Evolutionary conservation across 2,888 invertebrate species (phyloP), one percentile per base, ranked within the genome.

Genomic region (Sinopyrophorus schimmeli): DNA sequence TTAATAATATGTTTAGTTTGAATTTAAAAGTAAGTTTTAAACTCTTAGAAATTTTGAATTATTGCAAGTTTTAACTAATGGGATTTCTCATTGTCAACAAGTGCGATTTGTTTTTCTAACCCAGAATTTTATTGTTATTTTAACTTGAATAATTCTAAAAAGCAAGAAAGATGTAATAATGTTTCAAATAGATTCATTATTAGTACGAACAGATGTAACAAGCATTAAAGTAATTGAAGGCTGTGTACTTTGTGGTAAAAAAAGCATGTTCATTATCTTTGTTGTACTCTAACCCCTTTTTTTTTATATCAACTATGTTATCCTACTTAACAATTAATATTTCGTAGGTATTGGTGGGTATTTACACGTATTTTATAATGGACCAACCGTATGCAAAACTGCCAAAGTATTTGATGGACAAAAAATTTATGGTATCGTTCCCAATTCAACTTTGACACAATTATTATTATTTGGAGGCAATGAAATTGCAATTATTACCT

Each of bases 391-490:
- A 24, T 50, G 52, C 18, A 24, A 41, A n/a, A 53, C 55, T n/a
- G 54, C 52, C 5, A 51, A 66, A 53, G 60, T 74, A 30, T 72
- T 74, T 61, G 60, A 74, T 5, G 78, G 78, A 0, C 78, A 81
- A 60, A 80, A 80, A 70, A 77, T 84, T 51, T 79, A 81, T 67
- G 80, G 82, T 21, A 76, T 83, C 54, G 68, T 74, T 14, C 60
- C 69, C 10, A 69, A 69, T 30, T 55, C 65, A 27, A 54, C 55
- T 38, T 55, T 57, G 3, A 58, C 63, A 3, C 63, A 72, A 56
- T 55, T 81, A n/a, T 61, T 81, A 5, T 65, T 81, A 28, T 80
- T 76, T 69, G 83, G 83, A 7, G 82, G 80, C 9, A 80, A 77
- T 67, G 75, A 79, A 59, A 75, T 80, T 28, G 74, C 75, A 41